Conservation (phyloP, 2,113 vertebrate genomes). For the Potamarius usumacintae region DNA sequence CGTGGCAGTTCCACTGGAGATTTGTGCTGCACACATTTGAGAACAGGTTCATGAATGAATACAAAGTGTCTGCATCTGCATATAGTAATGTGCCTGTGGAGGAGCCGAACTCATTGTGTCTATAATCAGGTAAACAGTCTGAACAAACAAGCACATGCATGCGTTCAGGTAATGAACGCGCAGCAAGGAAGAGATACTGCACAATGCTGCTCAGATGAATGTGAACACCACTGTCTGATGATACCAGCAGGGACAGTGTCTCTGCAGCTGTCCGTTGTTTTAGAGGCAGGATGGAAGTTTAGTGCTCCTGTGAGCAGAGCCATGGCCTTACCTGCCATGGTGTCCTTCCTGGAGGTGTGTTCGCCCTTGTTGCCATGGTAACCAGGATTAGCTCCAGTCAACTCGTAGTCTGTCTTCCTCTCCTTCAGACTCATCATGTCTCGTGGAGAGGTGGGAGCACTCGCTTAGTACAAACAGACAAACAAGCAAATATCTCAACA, state of each 20-base stretch:
- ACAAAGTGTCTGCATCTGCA: neutral
- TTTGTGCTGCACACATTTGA: constrained; percentile 78
- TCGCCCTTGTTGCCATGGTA: constrained; percentile 94
- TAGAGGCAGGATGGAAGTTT: neutral
- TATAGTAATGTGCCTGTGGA: neutral
- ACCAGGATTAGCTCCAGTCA: constrained; percentile 85
- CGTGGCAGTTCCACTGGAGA: constrained; percentile 86
- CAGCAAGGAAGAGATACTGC: neutral
- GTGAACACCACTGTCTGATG: neutral
- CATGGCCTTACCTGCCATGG: constrained; percentile 82
- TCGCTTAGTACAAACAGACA: constrained; percentile 73
- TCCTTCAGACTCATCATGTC: constrained; percentile 98
- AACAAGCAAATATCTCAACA: constrained; percentile 32
- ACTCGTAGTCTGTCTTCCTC: constrained; percentile 94
- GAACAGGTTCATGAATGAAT: constrained; percentile 14
- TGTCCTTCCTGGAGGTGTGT: constrained; percentile 94
- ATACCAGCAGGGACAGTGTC: neutral
- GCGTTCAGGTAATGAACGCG: neutral
- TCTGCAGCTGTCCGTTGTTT: neutral
- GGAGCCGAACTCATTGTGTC: neutral
- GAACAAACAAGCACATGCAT: neutral
- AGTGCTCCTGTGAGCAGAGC: constrained; percentile 22
- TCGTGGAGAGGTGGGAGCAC: constrained; percentile 93
- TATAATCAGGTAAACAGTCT: neutral
- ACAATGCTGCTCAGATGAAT: neutral